Percentiles rank a stretch among this genome's conserved stretches.
These are phyloP conservation scores for Cheilosia vernalis DNA, from an alignment of 2,888 invertebrate genomes.

Conservation along the genomic window DNA sequence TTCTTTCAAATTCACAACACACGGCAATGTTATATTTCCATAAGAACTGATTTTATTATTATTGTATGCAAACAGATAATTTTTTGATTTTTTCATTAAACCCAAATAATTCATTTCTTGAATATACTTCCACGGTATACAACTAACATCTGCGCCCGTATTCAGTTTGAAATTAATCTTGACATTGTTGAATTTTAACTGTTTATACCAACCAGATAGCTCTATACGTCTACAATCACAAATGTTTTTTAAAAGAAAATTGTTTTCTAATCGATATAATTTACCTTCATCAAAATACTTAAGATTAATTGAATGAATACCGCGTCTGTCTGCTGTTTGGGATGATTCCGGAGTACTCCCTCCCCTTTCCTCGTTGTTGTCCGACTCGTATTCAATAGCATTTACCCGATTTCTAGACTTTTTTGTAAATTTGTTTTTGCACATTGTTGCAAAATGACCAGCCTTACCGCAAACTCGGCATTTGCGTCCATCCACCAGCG, in stretches of 20 bases:
- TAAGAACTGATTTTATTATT: conserved; percentile 49
- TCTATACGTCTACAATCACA: too few relatives aligned
- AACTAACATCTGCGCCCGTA: conserved; percentile 56
- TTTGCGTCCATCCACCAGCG: not conserved
- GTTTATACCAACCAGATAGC: conserved; percentile 4
- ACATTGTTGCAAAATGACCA: too few relatives aligned
- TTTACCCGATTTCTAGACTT: too few relatives aligned
- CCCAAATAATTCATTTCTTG: conserved; percentile 43
- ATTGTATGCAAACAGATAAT: not conserved
- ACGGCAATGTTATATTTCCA: too few relatives aligned
- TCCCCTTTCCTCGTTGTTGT: not conserved
- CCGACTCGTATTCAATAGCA: not conserved
- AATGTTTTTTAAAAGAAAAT: too few relatives aligned
- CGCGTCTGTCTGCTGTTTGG: too few relatives aligned
- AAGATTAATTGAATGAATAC: too few relatives aligned
- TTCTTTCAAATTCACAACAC: too few relatives aligned
- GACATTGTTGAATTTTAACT: conserved; percentile 29
- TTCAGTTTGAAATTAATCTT: conserved; percentile 56
- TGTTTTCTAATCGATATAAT: too few relatives aligned
- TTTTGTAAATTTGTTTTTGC: too few relatives aligned
- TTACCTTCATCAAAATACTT: too few relatives aligned
- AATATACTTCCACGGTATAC: conserved; percentile 47
- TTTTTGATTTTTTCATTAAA: conserved; percentile 14
- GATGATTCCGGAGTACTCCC: not conserved
- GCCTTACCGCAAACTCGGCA: too few relatives aligned